Conservation (phyloP, 2,888 invertebrate species). For the Xestoiulus laeticollis region DNA sequence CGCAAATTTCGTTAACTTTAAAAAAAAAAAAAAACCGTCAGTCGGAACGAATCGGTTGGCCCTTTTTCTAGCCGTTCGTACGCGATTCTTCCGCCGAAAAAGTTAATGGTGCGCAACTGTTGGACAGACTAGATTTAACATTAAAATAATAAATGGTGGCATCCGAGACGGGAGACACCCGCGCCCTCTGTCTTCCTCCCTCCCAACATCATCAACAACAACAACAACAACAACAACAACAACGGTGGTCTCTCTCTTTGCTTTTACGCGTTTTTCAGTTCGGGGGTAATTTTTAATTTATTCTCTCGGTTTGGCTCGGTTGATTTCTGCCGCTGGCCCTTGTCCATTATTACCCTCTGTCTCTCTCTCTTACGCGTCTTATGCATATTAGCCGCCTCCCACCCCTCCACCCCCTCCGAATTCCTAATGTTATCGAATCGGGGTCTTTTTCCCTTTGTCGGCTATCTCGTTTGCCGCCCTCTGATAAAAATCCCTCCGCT, state of each 20-base stretch:
- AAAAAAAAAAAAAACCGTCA: no score
- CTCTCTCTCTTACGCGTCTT: neutral
- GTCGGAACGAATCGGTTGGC: no score
- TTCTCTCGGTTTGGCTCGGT: conserved; percentile 23
- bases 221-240: no score
- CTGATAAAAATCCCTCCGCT: conserved; percentile 36
- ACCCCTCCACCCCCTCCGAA: neutral
- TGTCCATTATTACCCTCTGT: neutral
- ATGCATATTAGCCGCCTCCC: neutral
- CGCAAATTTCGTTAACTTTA: no score
- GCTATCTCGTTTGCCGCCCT: conserved; percentile 11
- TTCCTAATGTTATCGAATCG: conserved; percentile 40
- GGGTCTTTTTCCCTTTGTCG: conserved; percentile 4
- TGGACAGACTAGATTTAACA: no score
- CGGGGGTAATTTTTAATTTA: conserved; percentile 12
- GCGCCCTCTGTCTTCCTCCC: neutral
- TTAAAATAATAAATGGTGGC: no score
- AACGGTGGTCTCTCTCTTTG: neutral
- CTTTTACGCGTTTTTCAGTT: neutral
- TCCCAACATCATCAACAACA: no score
- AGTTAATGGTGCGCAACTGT: no score
- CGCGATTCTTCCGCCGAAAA: no score
- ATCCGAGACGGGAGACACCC: neutral
- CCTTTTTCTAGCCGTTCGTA: no score
- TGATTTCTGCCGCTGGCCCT: neutral